Evolutionary conservation across 2,113 vertebrate genomes (phyloP), one percentile per base, ranked within the genome.

Genomic region (Myocastor coypus): DNA sequence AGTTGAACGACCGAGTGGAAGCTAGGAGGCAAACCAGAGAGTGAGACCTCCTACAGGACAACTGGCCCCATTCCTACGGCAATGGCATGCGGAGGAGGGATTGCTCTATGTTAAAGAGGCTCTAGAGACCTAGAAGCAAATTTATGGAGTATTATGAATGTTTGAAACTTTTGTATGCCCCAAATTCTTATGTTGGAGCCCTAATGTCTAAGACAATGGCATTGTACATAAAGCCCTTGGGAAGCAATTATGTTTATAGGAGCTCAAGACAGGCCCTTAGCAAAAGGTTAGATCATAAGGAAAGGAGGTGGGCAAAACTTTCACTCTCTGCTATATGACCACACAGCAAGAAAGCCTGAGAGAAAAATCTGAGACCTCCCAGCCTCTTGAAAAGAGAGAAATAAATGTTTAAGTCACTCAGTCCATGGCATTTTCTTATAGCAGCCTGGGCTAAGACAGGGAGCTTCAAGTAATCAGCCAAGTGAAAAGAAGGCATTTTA

Each of bases 401-500:
- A 69, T 50, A 26, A 66, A 20, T 83, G 19, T 52, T 61, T 57
- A 84, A 50, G 20, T 11, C 71, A 26, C 19, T 46, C 30, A 1
- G 0, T 12, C n/a, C 46, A 16, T 3, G 9, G 4, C 16, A 55
- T 63, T 94, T 40, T 81, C 14, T 61, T 68, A 40, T 10, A 88
- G n/a, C 42, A 57, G 5, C 10, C 28, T 16, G 37, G 86, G 64
- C 61, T 40, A 19, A 80, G 63, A 80, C 16, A 50, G 4, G 1
- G 26, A 59, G 22, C 1, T 59, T 63, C n/a, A 4, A 7, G 5
- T 6, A 20, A n/a, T 78, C 64, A 37, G 55, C 2, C 61, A 90
- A 89, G 64, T 57, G 17, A 64, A 14, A 84, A 81, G 80, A 59
- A 93, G 77, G 82, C 13, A 46, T 59, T 87, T 84, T 71, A n/a